Conservation (phyloP, 2,888 invertebrate genomes). For the Poecilus cupreus region DNA sequence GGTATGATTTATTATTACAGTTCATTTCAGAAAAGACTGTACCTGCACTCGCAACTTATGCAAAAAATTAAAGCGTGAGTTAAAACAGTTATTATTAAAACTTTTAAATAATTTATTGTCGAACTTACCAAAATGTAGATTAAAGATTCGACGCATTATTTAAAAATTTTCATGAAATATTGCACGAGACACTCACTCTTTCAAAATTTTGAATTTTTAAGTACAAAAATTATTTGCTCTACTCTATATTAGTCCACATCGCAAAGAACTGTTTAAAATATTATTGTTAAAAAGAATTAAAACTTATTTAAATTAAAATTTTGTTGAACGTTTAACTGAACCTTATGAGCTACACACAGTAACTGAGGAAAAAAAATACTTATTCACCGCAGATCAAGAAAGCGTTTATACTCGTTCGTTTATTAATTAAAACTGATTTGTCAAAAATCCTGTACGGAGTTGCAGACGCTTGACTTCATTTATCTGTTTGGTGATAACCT, state of each 20-base stretch:
- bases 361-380: not conserved
- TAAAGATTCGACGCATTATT: slow-evolving; percentile 21
- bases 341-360: not conserved
- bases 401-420: slow-evolving; percentile 19
- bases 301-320: not conserved
- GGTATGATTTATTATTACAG: too few species aligned
- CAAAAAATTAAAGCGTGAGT: too few species aligned
- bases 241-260: not conserved
- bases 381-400: not conserved
- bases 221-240: not conserved
- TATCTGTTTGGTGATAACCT: slow-evolving; percentile 1
- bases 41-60: too few species aligned
- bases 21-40: too few species aligned
- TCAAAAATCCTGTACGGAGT: slow-evolving; percentile 14
- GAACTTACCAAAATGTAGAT: slow-evolving; percentile 33
- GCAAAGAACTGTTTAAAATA: not conserved
- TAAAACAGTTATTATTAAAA: not conserved
- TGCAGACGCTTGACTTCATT: not conserved
- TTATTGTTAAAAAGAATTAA: not conserved
- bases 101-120: not conserved
- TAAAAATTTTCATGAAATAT: not conserved
- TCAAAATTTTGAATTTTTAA: not conserved
- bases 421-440: slow-evolving; percentile 27
- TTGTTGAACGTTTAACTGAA: slow-evolving; percentile 1
- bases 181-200: not conserved